A percentile compares a stretch with the other conserved stretches of the same genome.
Evolutionary conservation across 2,797 vertebrate species (phyloP).

Genomic region (Ctenochaetus hawaiiensis): DNA sequence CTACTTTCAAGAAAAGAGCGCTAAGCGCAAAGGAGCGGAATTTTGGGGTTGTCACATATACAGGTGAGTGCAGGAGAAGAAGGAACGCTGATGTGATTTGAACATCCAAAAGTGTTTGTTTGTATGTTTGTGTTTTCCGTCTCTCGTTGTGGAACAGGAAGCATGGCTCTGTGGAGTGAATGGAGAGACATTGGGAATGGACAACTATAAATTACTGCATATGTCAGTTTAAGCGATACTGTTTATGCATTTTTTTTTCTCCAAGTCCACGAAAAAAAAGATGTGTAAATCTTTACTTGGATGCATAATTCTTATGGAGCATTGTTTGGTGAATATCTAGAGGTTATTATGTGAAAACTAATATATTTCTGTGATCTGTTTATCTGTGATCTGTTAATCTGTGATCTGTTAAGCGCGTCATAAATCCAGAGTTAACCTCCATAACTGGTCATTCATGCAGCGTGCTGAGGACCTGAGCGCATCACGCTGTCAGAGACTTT

Average conservation of each 20-base stretch:
- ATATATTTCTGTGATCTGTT: too few species aligned
- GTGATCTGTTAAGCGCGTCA: slow-evolving; percentile 21
- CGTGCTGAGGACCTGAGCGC: slow-evolving; percentile 32
- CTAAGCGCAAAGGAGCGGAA: slow-evolving; percentile 42
- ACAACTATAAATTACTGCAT: background rate
- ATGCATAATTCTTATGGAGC: background rate
- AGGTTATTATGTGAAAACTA: background rate
- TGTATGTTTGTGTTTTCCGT: slow-evolving; percentile 7
- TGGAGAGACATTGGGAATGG: background rate
- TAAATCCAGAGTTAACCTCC: slow-evolving; percentile 17
- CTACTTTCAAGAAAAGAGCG: slow-evolving; percentile 49
- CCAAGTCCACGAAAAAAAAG: too few species aligned
- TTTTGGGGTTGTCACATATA: slow-evolving; percentile 40
- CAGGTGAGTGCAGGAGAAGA: slow-evolving; percentile 58
- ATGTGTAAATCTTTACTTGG: background rate
- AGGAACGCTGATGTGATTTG: background rate
- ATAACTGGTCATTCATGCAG: slow-evolving; percentile 4
- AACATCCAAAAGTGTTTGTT: background rate
- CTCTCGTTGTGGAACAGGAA: background rate
- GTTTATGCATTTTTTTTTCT: background rate
- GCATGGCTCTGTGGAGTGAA: slow-evolving; percentile 7
- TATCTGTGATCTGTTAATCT: too few species aligned
- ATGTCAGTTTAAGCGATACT: background rate
- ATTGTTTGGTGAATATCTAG: background rate
- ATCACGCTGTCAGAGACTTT: slow-evolving; percentile 59